Evolutionary conservation across 2,113 vertebrate species (phyloP), one percentile per base, ranked within the genome.

Genomic region (Lutjanus erythropterus): DNA sequence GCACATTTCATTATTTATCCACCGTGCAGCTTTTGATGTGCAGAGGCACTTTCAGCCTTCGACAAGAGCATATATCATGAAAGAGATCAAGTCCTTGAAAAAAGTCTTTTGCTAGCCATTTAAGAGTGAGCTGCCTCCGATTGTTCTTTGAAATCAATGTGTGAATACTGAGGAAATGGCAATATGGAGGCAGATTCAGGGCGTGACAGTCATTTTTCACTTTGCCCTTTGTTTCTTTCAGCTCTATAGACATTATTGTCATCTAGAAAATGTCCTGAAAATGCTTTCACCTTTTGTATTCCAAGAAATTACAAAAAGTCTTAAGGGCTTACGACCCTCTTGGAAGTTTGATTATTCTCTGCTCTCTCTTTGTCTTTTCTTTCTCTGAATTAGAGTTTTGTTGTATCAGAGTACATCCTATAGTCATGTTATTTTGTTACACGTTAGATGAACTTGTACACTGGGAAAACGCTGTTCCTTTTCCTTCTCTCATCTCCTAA

Each of bases 1-100:
- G 47, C 35, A 58, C 19, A 35, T 78, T 75, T 84, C 21, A 77
- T 80, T 71, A 64, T 81, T 55, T 59, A 76, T 79, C 71, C 11
- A 2, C 18, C 10, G 15, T 59, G 42, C 52, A 39, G 31, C 46
- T 19, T 80, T 74, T 74, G 68, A 78, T 62, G 46, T 67, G 47
- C 56, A 46, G 33, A 37, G 47, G 52, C 42, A n/a, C 35, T 37
- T n/a, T n/a, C 56, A 55, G 68, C 21, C 49, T 65, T 55, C 60
- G 33, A 49, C 33, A 68, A 35, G 49, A 66, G 46, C 46, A 67
- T 25, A 6, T 65, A 75, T 66, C 27, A 44, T 75, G 39, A 73
- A 37, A 50, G n/a, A 72, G 56, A 62, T 56, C 14, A 31, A 25
- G 73, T 42, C 52, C 67, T 77, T 64, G 65, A 61, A 66, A 66